These are phyloP conservation scores for Coryphaenoides rupestris DNA, from an alignment of 2,113 vertebrate genomes.

Conservation along the genomic window DNA sequence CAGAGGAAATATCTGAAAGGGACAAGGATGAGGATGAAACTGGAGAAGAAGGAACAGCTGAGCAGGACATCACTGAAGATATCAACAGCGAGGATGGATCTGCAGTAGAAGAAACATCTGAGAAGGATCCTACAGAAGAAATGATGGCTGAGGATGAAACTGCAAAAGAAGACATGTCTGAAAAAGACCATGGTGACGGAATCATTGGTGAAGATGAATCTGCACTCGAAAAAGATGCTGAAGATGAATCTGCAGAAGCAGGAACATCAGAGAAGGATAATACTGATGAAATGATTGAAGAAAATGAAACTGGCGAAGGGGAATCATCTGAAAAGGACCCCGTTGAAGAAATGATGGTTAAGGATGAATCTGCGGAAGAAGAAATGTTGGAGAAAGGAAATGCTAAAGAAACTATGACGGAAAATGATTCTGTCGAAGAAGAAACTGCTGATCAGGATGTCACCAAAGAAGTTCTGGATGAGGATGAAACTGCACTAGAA, in stretches of 20 bases:
- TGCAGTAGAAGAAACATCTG: neutral
- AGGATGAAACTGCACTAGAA: constrained; percentile 18
- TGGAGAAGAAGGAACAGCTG: neutral
- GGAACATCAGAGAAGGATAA: constrained; percentile 10
- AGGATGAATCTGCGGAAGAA: constrained; percentile 19
- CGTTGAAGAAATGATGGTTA: neutral
- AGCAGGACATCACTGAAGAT: neutral
- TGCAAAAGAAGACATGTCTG: constrained; percentile 16
- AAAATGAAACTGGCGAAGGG: constrained; percentile 3
- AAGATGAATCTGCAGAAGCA: neutral
- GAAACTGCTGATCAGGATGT: constrained; percentile 9
- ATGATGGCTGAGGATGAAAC: neutral
- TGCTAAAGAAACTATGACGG: no score
- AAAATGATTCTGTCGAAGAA: constrained; percentile 7
- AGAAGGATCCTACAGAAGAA: constrained; percentile 8
- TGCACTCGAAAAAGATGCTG: constrained; percentile 10
- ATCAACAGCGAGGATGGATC: neutral
- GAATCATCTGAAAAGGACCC: neutral
- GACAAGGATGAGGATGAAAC: constrained; percentile 3
- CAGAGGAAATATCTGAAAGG: constrained; percentile 13
- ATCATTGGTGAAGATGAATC: constrained; percentile 13
- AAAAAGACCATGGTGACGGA: constrained; percentile 2
- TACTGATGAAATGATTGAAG: constrained; percentile 6
- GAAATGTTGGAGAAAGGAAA: constrained; percentile 16
- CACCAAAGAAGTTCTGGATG: no score